These are phyloP conservation scores for Xestia xanthographa DNA, from an alignment of 2,888 invertebrate genomes.

Conservation along the genomic window DNA sequence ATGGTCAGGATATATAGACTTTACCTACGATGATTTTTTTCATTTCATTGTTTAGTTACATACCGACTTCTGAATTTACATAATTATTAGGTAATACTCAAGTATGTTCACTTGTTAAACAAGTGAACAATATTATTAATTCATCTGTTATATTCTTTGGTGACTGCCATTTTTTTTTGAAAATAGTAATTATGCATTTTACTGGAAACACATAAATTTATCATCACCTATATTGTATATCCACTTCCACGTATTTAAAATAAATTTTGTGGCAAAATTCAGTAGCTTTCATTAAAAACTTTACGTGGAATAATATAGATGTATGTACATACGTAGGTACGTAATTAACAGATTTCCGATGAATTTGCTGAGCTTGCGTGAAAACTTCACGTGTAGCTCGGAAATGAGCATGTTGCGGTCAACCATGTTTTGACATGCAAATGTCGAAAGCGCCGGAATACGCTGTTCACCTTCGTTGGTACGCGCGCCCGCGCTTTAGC, in stretches of 20 bases:
- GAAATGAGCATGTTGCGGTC: conserved; percentile 84
- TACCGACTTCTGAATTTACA: background rate
- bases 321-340: conserved; percentile 25
- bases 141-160: background rate
- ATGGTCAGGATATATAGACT: background rate
- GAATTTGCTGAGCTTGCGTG: conserved; percentile 71
- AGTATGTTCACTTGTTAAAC: too few relatives aligned
- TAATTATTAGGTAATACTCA: background rate
- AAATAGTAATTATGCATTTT: background rate
- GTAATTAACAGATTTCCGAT: conserved; percentile 60
- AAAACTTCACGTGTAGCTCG: conserved; percentile 75
- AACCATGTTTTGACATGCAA: conserved; percentile 84
- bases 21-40: background rate
- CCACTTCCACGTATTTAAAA: background rate
- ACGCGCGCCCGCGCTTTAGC: conserved; percentile 43
- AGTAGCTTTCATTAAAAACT: background rate
- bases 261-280: background rate
- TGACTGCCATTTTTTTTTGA: background rate
- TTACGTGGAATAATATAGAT: background rate
- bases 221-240: background rate
- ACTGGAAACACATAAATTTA: background rate
- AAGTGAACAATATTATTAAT: background rate
- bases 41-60: background rate
- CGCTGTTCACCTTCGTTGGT: conserved; percentile 57
- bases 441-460: conserved; percentile 70